phyloP scores from a whole-genome alignment of 2,113 vertebrate species.

The Malurus alboscapulatus region DNA sequence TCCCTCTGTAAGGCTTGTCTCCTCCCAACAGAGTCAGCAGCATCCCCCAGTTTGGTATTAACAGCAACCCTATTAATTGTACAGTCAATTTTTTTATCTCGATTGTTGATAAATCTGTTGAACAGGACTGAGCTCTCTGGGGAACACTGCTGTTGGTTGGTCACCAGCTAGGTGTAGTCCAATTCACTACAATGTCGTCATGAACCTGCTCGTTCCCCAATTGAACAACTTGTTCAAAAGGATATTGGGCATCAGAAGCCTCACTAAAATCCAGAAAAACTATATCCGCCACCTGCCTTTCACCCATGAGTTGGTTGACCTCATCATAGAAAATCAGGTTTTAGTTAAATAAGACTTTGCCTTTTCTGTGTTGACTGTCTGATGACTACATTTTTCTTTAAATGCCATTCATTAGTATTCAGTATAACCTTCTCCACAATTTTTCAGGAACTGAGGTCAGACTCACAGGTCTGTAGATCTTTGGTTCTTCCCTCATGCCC shows the following conservation, averaged over 20 bases:
- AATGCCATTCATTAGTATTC: background rate
- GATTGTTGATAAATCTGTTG: no score
- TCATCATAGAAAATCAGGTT: background rate
- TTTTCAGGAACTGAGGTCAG: background rate
- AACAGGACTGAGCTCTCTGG: background rate
- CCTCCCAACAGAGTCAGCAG: background rate
- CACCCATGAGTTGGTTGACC: background rate
- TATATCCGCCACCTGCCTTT: background rate
- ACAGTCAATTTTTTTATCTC: background rate
- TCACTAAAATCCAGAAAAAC: background rate
- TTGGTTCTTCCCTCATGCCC: background rate
- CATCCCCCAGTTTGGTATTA: no score
- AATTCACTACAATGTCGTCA: background rate
- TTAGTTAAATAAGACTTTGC: background rate
- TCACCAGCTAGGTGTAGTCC: background rate
- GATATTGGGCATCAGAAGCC: background rate
- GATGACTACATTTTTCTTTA: background rate
- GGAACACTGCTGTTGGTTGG: background rate
- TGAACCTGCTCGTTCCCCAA: background rate
- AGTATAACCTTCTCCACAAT: background rate
- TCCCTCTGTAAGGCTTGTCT: background rate
- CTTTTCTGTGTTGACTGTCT: background rate
- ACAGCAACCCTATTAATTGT: background rate
- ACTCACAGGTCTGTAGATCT: background rate
- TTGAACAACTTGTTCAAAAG: background rate